phyloP scores from a whole-genome alignment of 30 jellyfish, hydroid and myxozoan genomes.

The Chrysaora quinquecirrha region DNA sequence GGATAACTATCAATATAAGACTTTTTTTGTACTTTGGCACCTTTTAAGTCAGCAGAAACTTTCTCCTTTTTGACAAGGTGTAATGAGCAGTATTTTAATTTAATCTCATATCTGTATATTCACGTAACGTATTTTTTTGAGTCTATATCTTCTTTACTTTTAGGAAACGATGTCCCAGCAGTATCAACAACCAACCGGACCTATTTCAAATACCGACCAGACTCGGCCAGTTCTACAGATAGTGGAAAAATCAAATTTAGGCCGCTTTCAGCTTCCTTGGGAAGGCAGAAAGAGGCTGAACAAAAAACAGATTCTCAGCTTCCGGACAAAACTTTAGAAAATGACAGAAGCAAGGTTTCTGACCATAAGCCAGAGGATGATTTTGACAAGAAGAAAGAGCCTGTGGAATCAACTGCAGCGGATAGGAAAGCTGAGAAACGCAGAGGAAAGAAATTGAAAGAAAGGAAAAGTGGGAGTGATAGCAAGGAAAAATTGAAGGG shows the following conservation, averaged over 20 bases:
- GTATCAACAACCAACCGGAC: conserved; percentile 3
- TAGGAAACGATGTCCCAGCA: conserved; percentile 61
- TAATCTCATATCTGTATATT: too few relatives aligned
- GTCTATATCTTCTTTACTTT: neutral
- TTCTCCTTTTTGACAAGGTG: too few relatives aligned
- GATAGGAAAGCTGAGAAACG: neutral
- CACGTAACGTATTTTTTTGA: too few relatives aligned
- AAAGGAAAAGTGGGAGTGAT: neutral
- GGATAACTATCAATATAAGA: too few relatives aligned
- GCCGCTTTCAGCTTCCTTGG: conserved; percentile 54
- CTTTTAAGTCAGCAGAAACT: too few relatives aligned
- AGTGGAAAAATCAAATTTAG: conserved; percentile 38
- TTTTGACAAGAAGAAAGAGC: neutral
- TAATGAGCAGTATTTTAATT: too few relatives aligned
- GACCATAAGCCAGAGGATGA: neutral
- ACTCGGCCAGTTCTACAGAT: conserved; percentile 35
- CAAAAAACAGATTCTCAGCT: neutral
- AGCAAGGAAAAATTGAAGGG: neutral
- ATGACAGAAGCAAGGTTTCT: neutral
- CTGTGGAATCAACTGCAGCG: conserved; percentile 2
- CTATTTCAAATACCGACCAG: conserved; percentile 47
- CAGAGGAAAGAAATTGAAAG: conserved; percentile 1
- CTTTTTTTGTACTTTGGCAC: too few relatives aligned
- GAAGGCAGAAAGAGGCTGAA: neutral
- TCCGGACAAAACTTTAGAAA: neutral